Evolutionary conservation across 2,888 invertebrate genomes (phyloP).

Genomic region (Digitonthophagus gazella): DNA sequence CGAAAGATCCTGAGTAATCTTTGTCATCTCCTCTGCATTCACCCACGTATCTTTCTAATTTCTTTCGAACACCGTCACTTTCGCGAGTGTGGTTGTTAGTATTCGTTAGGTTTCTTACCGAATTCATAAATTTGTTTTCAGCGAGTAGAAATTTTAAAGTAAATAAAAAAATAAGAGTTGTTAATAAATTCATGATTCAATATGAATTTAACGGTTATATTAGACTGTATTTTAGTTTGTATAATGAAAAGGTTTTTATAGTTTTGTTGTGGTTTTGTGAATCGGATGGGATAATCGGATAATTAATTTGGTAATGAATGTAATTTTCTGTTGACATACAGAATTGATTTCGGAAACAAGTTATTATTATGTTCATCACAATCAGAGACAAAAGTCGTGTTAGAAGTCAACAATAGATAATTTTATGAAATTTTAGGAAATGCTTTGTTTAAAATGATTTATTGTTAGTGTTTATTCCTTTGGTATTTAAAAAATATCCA

Average conservation of each 20-base stretch:
- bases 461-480: no score
- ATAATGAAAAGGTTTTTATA: background rate
- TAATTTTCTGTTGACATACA: background rate
- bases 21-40: constrained; percentile 40
- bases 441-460: no score
- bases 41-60: constrained; percentile 39
- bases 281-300: constrained; percentile 9
- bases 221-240: background rate
- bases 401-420: no score
- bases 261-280: background rate
- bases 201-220: background rate
- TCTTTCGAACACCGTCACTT: constrained; percentile 33
- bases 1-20: constrained; percentile 17
- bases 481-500: no score
- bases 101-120: constrained; percentile 20
- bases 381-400: no score
- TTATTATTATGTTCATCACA: background rate
- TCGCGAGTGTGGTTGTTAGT: constrained; percentile 14
- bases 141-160: background rate
- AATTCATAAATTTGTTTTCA: constrained; percentile 21
- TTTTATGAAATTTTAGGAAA: no score
- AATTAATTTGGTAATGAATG: constrained; percentile 5
- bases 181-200: background rate
- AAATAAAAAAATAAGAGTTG: background rate
- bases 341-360: background rate